Base-by-base conservation (phyloP, 2,113 vertebrate species). In the Varanus komodoensis region DNA sequence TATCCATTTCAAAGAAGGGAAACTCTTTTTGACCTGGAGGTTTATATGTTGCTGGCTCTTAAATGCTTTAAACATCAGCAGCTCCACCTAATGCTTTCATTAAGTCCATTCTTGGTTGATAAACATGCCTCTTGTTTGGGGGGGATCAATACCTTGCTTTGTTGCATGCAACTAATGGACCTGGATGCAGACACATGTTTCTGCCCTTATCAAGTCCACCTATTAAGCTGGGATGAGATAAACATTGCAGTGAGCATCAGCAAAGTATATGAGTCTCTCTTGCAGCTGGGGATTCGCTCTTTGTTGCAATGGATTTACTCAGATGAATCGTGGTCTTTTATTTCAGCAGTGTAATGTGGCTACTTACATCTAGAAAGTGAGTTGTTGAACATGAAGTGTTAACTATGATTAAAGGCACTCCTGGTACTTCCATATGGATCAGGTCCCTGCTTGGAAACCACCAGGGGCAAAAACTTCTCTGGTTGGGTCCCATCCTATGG, bases 71-170 rank as follows among this genome's bases (percentile, higher is more conserved):
- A 92, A 90, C 0, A 0, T 79, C 14, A 69, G 69, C 0, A 0
- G 38, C 0, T 0, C 0, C 0, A 0, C 14, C 75, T 50, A 12
- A 50, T 19, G 11, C 86, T 90, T 93, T 89, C 68, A 75, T 0
- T 2, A 48, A 84, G 48, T 34, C 34, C 82, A 3, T 50, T 95
- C 89, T 95, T 91, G 69, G 82, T 89, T 61, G 57, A 44, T 23
- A 50, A 6, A 27, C 12, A 50, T 50, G 44, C 38, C 11, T 86
- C 19, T 38, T 88, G 48, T 48, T 88, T 80, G 44, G 77, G 32
- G 54, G 54, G 11, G 23, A 88, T 27, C 61, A 88, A 81, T 81
- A 15, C n/a, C 29, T 32, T 50, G 15, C 8, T 71, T 81, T 80
- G 64, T 54, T 69, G 19, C 19, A 69, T 27, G 19, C 61, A 88